Percentiles rank a stretch among this genome's conserved stretches.
Conservation (phyloP, 2,888 invertebrate genomes). For the Microctonus hyperodae region DNA sequence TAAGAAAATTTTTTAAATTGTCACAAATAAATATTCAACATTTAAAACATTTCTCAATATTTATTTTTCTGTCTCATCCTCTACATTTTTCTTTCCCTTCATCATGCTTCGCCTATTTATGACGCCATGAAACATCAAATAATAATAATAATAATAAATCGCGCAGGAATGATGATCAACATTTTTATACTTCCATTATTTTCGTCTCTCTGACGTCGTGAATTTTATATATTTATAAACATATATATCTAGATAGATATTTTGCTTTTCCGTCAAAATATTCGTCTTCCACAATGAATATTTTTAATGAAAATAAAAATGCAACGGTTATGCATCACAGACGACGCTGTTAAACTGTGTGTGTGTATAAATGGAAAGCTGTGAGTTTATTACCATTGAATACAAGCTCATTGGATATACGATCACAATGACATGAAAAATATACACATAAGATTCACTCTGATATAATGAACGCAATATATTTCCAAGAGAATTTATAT, state of each 20-base stretch:
- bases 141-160: slow-evolving; percentile 36
- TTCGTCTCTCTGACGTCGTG: slow-evolving; percentile 13
- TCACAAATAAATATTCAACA: too few species aligned
- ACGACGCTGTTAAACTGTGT: not conserved
- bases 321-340: not conserved
- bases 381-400: not conserved
- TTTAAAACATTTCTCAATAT: too few species aligned
- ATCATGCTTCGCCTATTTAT: slow-evolving; percentile 35
- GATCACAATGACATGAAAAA: not conserved
- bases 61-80: too few species aligned
- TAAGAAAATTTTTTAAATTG: too few species aligned
- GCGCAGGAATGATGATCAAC: slow-evolving; percentile 19
- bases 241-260: not conserved
- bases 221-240: not conserved
- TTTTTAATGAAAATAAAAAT: slow-evolving; percentile 7
- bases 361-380: not conserved
- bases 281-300: not conserved
- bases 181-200: slow-evolving; percentile 15
- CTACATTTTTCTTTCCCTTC: slow-evolving; percentile 14
- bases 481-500: not conserved
- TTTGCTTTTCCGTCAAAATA: slow-evolving; percentile 21
- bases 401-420: not conserved
- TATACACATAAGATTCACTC: not conserved
- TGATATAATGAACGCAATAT: not conserved
- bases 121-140: slow-evolving; percentile 37